phyloP scores from a whole-genome alignment of 2,888 invertebrate genomes.

The Drosophila emarginata region DNA sequence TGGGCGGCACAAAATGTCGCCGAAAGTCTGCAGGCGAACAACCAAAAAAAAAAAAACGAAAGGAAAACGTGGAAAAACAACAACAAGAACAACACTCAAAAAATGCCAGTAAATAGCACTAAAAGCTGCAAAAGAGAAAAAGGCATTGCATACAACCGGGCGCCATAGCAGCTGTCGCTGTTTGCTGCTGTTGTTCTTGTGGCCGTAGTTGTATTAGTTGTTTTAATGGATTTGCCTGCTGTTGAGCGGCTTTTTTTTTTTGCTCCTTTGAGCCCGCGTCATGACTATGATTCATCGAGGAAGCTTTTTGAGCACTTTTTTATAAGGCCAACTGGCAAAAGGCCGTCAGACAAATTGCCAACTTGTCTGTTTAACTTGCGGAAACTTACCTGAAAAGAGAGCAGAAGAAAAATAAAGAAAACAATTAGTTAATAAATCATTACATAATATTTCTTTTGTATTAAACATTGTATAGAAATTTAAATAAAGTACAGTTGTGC shows the following conservation, averaged over 20 bases:
- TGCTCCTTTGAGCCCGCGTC: conserved; percentile 8
- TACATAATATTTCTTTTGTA: not conserved
- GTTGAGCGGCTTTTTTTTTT: conserved; percentile 42
- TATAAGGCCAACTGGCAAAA: not conserved
- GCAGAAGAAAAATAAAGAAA: not conserved
- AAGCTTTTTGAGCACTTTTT: conserved; percentile 17
- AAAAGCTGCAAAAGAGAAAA: conserved; percentile 40
- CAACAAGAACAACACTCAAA: conserved; percentile 19
- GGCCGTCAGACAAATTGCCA: conserved; percentile 22
- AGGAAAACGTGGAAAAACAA: conserved; percentile 5
- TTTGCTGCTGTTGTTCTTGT: conserved; percentile 12
- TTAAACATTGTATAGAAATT: not conserved
- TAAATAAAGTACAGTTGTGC: not conserved
- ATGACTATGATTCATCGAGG: conserved; percentile 49
- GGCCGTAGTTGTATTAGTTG: conserved; percentile 17
- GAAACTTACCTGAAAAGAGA: conserved; percentile 56
- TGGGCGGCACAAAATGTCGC: conserved; percentile 35
- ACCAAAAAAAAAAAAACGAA: not conserved
- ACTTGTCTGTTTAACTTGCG: conserved; percentile 1
- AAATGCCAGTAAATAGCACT: conserved; percentile 41
- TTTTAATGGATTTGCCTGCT: conserved; percentile 39
- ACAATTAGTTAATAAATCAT: conserved; percentile 40
- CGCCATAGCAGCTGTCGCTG: conserved; percentile 25
- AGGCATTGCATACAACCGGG: conserved; percentile 39
- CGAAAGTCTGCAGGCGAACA: conserved; percentile 29